Evolutionary conservation across 2,797 vertebrate species (phyloP).

Genomic region (Sebastes iracundus): DNA sequence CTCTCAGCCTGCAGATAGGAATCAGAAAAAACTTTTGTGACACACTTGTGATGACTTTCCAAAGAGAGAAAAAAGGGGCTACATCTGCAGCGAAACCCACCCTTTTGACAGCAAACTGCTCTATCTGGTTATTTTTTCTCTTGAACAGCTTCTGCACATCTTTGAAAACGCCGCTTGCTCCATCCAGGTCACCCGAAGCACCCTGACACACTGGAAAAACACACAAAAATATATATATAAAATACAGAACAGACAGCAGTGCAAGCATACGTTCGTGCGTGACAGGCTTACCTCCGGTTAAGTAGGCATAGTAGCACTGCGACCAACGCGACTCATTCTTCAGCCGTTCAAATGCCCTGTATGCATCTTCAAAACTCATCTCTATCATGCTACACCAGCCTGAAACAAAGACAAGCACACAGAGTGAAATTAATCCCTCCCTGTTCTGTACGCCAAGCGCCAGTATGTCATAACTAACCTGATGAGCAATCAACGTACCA

Average conservation of each 20-base stretch:
- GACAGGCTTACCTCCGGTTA: conserved; percentile 89
- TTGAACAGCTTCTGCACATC: conserved; percentile 98
- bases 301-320: conserved; percentile 98
- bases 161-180: conserved; percentile 91
- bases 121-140: conserved; percentile 99
- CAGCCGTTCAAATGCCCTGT: conserved; percentile 92
- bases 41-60: background rate
- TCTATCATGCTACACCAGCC: conserved; percentile 99
- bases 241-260: background rate
- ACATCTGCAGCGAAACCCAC: conserved; percentile 50
- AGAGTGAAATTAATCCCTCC: background rate
- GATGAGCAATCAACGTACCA: conserved; percentile 80
- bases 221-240: background rate
- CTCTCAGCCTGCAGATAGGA: conserved; percentile 88
- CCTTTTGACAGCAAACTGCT: conserved; percentile 97
- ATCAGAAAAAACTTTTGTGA: conserved; percentile 4
- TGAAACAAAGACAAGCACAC: conserved; percentile 57
- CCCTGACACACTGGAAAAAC: conserved; percentile 91
- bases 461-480: background rate
- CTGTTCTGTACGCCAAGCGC: background rate
- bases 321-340: conserved; percentile 99
- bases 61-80: background rate
- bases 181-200: conserved; percentile 90
- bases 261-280: background rate
- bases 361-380: conserved; percentile 96